Evolutionary conservation across 2,113 vertebrate genomes (phyloP).

Genomic region (Actinemys pallida): DNA sequence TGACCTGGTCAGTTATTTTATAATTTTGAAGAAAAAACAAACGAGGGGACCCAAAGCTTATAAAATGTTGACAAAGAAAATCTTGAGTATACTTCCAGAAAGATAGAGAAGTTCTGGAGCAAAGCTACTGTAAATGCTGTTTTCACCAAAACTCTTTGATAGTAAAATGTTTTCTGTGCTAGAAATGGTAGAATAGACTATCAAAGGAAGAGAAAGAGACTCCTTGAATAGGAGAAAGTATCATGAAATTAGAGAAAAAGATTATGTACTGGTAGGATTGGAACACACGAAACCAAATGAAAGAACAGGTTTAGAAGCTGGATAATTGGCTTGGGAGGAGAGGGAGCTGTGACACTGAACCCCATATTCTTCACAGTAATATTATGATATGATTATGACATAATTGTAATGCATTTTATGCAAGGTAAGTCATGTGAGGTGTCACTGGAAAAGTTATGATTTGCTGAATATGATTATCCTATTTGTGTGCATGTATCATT

Average conservation of each 20-base stretch:
- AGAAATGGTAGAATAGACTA: neutral
- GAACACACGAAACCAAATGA: neutral
- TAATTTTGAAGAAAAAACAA: neutral
- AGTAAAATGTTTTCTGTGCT: neutral
- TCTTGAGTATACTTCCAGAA: neutral
- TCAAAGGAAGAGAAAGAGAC: neutral
- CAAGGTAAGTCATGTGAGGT: no score
- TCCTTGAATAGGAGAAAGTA: neutral
- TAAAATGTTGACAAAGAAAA: neutral
- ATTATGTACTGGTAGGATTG: neutral
- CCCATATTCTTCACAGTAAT: no score
- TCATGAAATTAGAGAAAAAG: neutral
- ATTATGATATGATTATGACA: no score
- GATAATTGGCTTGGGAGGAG: neutral
- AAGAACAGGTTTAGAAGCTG: neutral
- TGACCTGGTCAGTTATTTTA: neutral
- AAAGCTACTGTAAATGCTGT: neutral
- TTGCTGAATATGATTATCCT: no score
- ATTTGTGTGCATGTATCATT: no score
- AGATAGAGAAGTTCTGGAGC: neutral
- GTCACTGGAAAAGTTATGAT: no score
- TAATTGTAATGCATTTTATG: no score
- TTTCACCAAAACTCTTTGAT: neutral
- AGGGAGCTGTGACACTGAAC: neutral
- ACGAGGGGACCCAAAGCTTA: neutral